phyloP scores from a whole-genome alignment of 2,797 vertebrate genomes.

The Rhodeus uyekii region DNA sequence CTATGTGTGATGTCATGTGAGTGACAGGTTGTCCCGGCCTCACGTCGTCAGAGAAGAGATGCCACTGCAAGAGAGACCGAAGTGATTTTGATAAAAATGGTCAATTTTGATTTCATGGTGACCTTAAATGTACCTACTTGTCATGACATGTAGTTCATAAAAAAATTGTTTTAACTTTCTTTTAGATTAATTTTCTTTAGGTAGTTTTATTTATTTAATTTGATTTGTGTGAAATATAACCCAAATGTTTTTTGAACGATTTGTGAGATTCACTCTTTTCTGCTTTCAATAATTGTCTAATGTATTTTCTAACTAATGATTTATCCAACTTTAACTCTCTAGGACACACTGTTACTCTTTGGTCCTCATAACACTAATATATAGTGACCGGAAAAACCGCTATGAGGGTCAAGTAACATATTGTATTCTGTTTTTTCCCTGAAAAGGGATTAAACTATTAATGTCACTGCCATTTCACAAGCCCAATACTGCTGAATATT shows the following conservation, averaged over 20 bases:
- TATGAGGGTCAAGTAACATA: conserved; percentile 47
- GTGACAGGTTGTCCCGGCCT: too few relatives aligned
- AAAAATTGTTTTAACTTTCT: not conserved
- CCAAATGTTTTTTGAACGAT: not conserved
- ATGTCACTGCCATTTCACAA: conserved; percentile 53
- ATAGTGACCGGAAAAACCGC: not conserved
- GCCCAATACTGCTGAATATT: conserved; percentile 47
- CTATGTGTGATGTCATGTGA: too few relatives aligned
- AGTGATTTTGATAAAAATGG: too few relatives aligned
- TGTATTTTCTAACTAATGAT: not conserved
- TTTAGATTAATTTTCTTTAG: not conserved
- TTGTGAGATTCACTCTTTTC: not conserved
- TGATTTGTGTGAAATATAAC: not conserved
- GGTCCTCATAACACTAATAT: not conserved
- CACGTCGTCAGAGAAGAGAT: too few relatives aligned
- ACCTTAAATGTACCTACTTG: not conserved
- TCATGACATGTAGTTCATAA: not conserved
- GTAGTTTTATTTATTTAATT: not conserved
- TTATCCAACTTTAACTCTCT: not conserved
- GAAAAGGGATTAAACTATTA: conserved; percentile 51
- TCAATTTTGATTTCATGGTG: not conserved
- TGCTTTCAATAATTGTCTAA: not conserved
- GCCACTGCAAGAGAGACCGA: too few relatives aligned
- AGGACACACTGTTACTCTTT: not conserved
- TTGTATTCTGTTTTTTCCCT: conserved; percentile 55